Evolutionary conservation across 2,797 vertebrate species (phyloP).

Genomic region (Spinus olivaceus): DNA sequence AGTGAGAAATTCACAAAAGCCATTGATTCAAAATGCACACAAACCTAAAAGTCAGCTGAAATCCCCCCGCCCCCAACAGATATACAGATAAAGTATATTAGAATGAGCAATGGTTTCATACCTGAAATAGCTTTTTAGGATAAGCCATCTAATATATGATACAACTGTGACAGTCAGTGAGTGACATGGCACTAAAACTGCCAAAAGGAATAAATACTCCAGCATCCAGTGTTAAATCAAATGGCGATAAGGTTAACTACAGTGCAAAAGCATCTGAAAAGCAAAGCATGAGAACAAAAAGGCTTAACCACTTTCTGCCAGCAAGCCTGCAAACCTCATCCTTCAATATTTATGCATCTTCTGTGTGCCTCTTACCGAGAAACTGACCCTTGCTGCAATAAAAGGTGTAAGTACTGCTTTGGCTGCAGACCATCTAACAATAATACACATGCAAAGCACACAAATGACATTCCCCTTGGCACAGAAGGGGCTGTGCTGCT

Average conservation of each 20-base stretch:
- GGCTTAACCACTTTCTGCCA: background rate
- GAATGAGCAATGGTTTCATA: background rate
- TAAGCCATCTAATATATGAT: background rate
- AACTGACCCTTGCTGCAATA: background rate
- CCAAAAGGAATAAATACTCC: background rate
- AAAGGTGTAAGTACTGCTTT: background rate
- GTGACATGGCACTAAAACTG: background rate
- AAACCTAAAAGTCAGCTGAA: background rate
- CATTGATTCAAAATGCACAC: background rate
- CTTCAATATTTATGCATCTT: background rate
- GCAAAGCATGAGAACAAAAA: background rate
- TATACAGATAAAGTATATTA: background rate
- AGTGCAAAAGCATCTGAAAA: background rate
- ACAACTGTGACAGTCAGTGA: background rate
- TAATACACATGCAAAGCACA: background rate
- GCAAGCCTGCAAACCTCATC: background rate
- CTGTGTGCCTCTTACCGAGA: background rate
- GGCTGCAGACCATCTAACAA: background rate
- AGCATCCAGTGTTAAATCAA: background rate
- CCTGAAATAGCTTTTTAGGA: background rate
- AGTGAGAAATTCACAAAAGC: background rate
- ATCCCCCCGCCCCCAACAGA: rapidly evolving
- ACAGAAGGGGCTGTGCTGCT: background rate
- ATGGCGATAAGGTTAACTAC: background rate
- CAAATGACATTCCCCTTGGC: background rate